Conservation (phyloP, 2,113 vertebrate genomes). For the Acrocephalus kingi region DNA sequence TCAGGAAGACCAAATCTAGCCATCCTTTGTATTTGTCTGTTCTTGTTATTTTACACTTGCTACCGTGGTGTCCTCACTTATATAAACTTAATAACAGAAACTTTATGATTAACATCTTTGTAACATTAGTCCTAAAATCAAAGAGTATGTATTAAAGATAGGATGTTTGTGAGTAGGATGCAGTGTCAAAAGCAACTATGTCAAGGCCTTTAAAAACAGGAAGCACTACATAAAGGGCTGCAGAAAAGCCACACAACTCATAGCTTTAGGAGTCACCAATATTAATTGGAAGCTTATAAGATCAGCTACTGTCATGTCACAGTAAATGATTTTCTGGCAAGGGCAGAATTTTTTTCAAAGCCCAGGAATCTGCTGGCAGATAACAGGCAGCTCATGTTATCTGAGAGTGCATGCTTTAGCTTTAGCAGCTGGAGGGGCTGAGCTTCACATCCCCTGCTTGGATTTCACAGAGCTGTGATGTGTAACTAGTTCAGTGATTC, state of each 20-base stretch:
- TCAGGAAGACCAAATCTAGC: not conserved
- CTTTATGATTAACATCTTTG: not conserved
- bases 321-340: not conserved
- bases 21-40: not conserved
- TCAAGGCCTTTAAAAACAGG: not conserved
- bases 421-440: not conserved
- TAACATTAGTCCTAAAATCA: not conserved
- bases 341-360: not conserved
- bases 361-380: not conserved
- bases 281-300: not conserved
- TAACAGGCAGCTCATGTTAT: not conserved
- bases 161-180: not conserved
- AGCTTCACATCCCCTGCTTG: not conserved
- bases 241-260: not conserved
- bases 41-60: not conserved
- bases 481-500: not conserved
- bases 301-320: not conserved
- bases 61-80: not conserved
- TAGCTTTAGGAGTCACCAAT: not conserved
- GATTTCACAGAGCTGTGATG: not conserved
- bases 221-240: not conserved
- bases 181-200: not conserved
- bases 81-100: not conserved
- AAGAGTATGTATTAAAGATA: not conserved
- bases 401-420: not conserved